Base-by-base conservation (phyloP, 1,140 invertebrate genomes). In the Drosophila erecta region DNA sequence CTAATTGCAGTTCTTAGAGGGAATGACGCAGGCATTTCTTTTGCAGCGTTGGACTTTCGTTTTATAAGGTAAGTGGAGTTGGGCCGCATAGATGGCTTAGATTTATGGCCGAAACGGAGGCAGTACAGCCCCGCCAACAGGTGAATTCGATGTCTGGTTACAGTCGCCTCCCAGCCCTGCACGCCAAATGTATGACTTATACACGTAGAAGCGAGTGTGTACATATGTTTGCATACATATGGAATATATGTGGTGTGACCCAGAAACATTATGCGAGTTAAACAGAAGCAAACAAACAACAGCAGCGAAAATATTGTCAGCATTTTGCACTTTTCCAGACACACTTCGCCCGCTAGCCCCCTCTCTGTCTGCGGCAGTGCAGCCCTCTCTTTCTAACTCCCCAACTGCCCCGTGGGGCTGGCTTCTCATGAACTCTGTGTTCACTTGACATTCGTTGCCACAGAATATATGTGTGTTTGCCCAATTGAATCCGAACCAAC, bases 1-100 rank as follows among this genome's bases (percentile, higher is more conserved):
- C 37, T 43, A 15, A 6, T 87, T 85, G 33, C 78, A 90, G 86
- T 80, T 84, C 71, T 80, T 85, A 75, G 85, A 90, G 86, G 91
- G 90, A 91, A 92, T 92, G 91, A 92, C 91, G 91, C 91, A 90
- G 81, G 91, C 91, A 92, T 92, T 92, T 92, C 83, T 89, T 92
- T 92, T 92, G 91, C 91, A 92, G 91, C 91, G 91, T 92, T 92
- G 91, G 86, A 92, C 79, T 91, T 91, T 90, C 83, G 79, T 92
- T 91, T 92, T 89, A 92, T 92, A 92, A 92, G 86, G 91, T 92
- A 56, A 92, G 91, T 72, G 17, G 6, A 17, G 2, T 44, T 40
- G 38, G 27, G 15, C 10, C 5, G 15, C n/a, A 15, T 35, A 27
- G 40, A 59, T 44, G 40, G 60, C 37, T 50, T 40, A 20, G 58